Percentiles rank a stretch among this genome's conserved stretches.
Evolutionary conservation across 2,888 invertebrate genomes (phyloP).

Genomic region (Epistrophe eligans): DNA sequence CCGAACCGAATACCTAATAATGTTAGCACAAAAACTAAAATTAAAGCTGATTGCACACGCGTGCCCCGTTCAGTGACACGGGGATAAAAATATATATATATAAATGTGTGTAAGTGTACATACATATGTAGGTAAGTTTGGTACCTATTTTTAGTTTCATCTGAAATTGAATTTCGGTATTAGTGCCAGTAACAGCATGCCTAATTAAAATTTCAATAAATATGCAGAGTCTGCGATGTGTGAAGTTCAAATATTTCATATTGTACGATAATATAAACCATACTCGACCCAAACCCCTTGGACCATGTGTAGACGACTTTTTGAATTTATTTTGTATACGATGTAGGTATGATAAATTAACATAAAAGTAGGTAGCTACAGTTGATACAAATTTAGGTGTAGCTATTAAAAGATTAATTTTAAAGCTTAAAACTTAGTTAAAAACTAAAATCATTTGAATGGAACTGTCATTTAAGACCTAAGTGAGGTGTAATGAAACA

Average conservation of each 20-base stretch:
- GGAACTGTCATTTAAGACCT: too few species aligned
- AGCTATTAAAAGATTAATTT: too few species aligned
- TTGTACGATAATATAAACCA: neutral
- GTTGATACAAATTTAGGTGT: too few species aligned
- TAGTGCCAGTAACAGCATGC: slow-evolving; percentile 20
- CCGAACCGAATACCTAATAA: neutral
- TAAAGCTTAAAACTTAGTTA: too few species aligned
- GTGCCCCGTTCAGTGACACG: slow-evolving; percentile 72
- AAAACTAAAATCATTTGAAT: too few species aligned
- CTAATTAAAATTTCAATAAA: slow-evolving; percentile 60
- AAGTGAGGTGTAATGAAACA: too few species aligned
- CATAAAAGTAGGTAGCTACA: too few species aligned
- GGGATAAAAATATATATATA: slow-evolving; percentile 56
- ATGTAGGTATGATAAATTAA: too few species aligned
- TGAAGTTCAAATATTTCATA: neutral
- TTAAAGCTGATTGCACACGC: slow-evolving; percentile 69
- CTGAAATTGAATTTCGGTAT: slow-evolving; percentile 25
- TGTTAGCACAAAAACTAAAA: slow-evolving; percentile 63
- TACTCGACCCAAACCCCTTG: neutral
- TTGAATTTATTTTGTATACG: neutral
- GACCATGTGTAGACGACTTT: neutral
- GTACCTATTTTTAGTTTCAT: slow-evolving; percentile 37
- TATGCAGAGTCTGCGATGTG: slow-evolving; percentile 36
- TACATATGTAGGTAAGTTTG: too few species aligned
- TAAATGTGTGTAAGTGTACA: neutral